Conservation (phyloP, 2,888 invertebrate genomes). For the Tipula helvola region DNA sequence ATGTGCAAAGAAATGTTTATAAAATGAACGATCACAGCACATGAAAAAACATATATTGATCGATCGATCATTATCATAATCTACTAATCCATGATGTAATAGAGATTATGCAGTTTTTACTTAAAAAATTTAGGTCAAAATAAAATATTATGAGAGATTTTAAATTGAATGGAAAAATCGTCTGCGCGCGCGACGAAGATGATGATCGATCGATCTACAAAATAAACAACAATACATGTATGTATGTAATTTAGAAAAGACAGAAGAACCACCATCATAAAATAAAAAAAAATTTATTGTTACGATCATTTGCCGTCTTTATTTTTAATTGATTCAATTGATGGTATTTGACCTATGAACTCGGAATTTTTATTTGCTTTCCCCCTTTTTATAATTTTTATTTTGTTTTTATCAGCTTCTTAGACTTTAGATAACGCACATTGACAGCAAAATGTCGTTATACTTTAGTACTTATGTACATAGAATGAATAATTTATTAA, state of each 20-base stretch:
- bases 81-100: background rate
- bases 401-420: background rate
- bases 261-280: background rate
- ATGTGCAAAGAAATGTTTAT: background rate
- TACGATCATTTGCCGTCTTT: background rate
- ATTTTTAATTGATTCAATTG: conserved; percentile 4
- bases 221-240: background rate
- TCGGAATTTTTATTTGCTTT: background rate
- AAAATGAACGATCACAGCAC: background rate
- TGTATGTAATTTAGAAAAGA: background rate
- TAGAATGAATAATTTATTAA: background rate
- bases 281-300: background rate
- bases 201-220: background rate
- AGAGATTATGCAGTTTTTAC: background rate
- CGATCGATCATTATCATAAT: background rate
- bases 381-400: background rate
- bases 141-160: background rate
- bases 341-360: background rate
- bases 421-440: background rate
- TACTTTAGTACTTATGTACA: background rate
- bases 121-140: background rate
- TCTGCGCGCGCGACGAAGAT: background rate
- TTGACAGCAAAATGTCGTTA: background rate
- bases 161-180: background rate
- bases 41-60: background rate